Evolutionary conservation across 2,113 vertebrate species (phyloP).

Genomic region (Lepus timidus): DNA sequence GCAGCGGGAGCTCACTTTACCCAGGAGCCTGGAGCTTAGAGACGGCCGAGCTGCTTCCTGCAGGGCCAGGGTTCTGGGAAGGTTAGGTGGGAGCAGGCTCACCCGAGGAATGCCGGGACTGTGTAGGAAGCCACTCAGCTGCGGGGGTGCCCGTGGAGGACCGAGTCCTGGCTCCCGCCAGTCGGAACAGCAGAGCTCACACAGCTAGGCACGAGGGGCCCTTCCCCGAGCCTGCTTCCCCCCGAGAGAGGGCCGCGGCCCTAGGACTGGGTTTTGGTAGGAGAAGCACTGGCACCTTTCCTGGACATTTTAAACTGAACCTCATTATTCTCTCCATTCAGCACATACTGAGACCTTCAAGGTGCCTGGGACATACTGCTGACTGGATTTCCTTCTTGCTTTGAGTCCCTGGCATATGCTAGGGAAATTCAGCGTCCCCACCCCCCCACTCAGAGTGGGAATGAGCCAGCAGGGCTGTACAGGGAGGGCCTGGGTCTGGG

Average conservation of each 20-base stretch:
- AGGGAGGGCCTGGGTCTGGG: neutral
- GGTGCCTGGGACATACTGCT: neutral
- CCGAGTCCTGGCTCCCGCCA: neutral
- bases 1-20: neutral
- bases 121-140: neutral
- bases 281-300: neutral
- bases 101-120: neutral
- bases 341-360: conserved; percentile 16
- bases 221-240: neutral
- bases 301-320: conserved; percentile 16
- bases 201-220: neutral
- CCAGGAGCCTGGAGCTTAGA: neutral
- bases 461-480: neutral
- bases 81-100: neutral
- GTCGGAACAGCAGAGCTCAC: neutral
- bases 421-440: neutral
- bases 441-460: neutral
- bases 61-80: neutral
- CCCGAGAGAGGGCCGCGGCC: neutral
- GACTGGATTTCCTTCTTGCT: conserved; percentile 1
- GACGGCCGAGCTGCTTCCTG: neutral
- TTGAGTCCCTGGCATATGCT: neutral
- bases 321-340: neutral
- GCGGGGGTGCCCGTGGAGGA: neutral
- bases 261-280: neutral